Evolutionary conservation across 2,888 invertebrate species (phyloP).

Genomic region (Ariolimax columbianus): DNA sequence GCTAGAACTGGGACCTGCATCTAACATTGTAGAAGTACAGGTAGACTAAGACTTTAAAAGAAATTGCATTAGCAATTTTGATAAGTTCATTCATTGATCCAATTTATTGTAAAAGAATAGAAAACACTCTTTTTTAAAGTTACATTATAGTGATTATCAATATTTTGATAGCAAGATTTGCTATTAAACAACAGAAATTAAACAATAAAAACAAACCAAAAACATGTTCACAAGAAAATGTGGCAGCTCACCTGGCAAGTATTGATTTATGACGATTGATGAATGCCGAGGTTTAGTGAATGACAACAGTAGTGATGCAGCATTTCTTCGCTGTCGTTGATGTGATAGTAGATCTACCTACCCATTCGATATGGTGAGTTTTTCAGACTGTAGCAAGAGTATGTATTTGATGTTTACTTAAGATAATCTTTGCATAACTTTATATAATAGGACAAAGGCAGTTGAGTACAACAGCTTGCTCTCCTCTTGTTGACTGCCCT

Average conservation of each 20-base stretch:
- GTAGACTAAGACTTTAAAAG: too few species aligned
- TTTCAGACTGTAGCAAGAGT: neutral
- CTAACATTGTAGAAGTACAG: too few species aligned
- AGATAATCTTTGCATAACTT: neutral
- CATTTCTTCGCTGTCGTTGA: neutral
- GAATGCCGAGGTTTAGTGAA: neutral
- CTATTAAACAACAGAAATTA: too few species aligned
- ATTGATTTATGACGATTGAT: slow-evolving; percentile 24
- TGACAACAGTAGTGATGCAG: slow-evolving; percentile 18
- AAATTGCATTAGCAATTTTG: too few species aligned
- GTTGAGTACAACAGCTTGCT: neutral
- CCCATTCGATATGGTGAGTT: slow-evolving; percentile 9
- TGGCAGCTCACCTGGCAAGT: neutral
- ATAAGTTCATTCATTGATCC: too few species aligned
- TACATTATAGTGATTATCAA: too few species aligned
- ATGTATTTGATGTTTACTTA: neutral
- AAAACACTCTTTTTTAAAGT: too few species aligned
- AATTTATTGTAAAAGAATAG: too few species aligned
- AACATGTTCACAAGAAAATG: neutral
- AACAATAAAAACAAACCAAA: neutral
- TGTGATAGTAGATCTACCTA: neutral
- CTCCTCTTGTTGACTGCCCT: neutral
- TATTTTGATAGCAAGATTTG: too few species aligned
- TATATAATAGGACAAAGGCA: too few species aligned
- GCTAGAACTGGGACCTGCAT: too few species aligned